These are phyloP conservation scores for Saccostrea cuccullata DNA, from an alignment of 1,140 invertebrate genomes.

Conservation along the genomic window DNA sequence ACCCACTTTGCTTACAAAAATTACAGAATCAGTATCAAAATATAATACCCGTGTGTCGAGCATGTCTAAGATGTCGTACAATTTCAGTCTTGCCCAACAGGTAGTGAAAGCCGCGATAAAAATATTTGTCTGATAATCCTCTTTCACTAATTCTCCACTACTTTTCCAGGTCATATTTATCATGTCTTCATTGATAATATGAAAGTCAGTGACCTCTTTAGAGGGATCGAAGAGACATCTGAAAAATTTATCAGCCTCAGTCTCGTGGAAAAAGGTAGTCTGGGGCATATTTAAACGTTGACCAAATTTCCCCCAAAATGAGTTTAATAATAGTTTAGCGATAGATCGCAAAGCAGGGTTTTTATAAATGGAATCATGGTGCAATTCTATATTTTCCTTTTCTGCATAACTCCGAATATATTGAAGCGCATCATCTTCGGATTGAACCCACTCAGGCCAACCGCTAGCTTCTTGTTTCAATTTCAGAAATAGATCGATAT, in stretches of 20 bases:
- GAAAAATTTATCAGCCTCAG: conserved; percentile 45
- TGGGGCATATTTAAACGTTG: conserved; percentile 53
- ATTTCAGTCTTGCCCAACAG: conserved; percentile 74
- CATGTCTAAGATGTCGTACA: conserved; percentile 73
- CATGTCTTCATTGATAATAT: conserved; percentile 34
- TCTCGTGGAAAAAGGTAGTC: conserved; percentile 45
- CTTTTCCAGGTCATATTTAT: conserved; percentile 46
- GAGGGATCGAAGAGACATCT: conserved; percentile 29
- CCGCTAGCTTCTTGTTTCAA: conserved; percentile 63
- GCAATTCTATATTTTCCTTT: conserved; percentile 75
- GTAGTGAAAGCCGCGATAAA: conserved; percentile 76
- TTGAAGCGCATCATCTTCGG: conserved; percentile 17
- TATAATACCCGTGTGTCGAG: conserved; percentile 73
- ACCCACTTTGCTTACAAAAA: conserved; percentile 33
- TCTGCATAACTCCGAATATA: conserved; percentile 73
- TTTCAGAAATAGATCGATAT: conserved; percentile 62
- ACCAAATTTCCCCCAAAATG: conserved; percentile 68
- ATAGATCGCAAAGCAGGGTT: conserved; percentile 70
- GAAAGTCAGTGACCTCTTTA: conserved; percentile 41
- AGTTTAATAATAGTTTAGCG: conserved; percentile 64
- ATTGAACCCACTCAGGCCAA: conserved; percentile 52
- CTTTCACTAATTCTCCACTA: not conserved
- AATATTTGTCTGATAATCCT: conserved; percentile 68
- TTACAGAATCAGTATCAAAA: conserved; percentile 76
- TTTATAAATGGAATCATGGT: conserved; percentile 71